These are phyloP conservation scores for Eledone cirrhosa DNA, from an alignment of 2,888 invertebrate genomes.

Conservation along the genomic window DNA sequence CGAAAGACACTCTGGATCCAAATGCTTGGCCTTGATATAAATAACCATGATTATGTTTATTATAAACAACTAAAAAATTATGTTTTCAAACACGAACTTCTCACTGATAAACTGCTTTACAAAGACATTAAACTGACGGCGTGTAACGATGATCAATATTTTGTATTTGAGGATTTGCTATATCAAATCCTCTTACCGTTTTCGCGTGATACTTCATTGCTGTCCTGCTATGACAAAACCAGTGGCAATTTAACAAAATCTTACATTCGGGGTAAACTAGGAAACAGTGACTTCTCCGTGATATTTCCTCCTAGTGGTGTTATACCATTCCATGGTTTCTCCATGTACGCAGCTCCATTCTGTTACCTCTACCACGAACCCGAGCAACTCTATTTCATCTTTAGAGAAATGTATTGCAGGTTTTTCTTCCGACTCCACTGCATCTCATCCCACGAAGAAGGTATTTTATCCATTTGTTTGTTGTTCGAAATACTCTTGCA, in stretches of 20 bases:
- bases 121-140: conserved; percentile 96
- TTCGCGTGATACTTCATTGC: conserved; percentile 80
- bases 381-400: conserved; percentile 85
- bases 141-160: conserved; percentile 97
- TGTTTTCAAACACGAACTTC: conserved; percentile 87
- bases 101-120: conserved; percentile 92
- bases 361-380: conserved; percentile 93
- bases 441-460: conserved; percentile 90
- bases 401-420: conserved; percentile 88
- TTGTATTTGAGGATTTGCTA: conserved; percentile 94
- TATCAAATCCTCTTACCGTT: conserved; percentile 84
- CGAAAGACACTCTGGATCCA: conserved; percentile 87
- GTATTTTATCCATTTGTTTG: conserved; percentile 88
- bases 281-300: conserved; percentile 75
- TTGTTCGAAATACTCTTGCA: conserved; percentile 89
- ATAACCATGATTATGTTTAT: conserved; percentile 72
- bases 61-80: conserved; percentile 83
- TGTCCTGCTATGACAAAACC: conserved; percentile 74
- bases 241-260: conserved; percentile 77
- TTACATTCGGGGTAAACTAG: conserved; percentile 78
- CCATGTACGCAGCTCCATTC: conserved; percentile 97
- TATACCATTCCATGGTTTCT: conserved; percentile 95
- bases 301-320: conserved; percentile 93
- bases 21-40: conserved; percentile 75
- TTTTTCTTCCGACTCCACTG: conserved; percentile 93